These are phyloP conservation scores for Drosophila kuntzei DNA, from an alignment of 2,888 invertebrate species.

Conservation along the genomic window DNA sequence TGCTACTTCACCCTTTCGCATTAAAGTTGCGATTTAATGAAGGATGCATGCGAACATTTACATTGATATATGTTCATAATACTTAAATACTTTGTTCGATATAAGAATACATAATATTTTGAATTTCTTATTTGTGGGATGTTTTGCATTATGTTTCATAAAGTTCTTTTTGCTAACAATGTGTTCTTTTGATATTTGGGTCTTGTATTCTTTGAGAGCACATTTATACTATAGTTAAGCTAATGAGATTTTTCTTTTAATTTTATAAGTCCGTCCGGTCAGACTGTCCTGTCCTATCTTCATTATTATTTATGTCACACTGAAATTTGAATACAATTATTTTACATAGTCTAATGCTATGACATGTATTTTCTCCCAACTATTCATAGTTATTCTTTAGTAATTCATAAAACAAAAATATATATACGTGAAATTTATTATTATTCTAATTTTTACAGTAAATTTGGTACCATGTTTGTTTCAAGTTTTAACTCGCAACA, in stretches of 20 bases:
- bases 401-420: slow-evolving; percentile 43
- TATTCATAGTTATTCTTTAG: slow-evolving; percentile 39
- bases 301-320: slow-evolving; percentile 50
- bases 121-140: slow-evolving; percentile 17
- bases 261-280: slow-evolving; percentile 12
- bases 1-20: neutral
- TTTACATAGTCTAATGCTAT: slow-evolving; percentile 63
- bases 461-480: slow-evolving; percentile 54
- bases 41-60: slow-evolving; percentile 42
- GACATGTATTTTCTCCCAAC: slow-evolving; percentile 68
- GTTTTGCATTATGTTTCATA: slow-evolving; percentile 8
- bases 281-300: slow-evolving; percentile 6
- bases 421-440: slow-evolving; percentile 39
- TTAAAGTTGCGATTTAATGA: slow-evolving; percentile 20
- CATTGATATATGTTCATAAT: slow-evolving; percentile 39
- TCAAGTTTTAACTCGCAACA: slow-evolving; percentile 27
- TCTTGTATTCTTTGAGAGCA: slow-evolving; percentile 6
- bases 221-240: slow-evolving; percentile 13
- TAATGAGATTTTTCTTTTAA: slow-evolving; percentile 12
- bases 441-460: slow-evolving; percentile 27
- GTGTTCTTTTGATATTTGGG: slow-evolving; percentile 42
- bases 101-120: slow-evolving; percentile 8
- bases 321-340: slow-evolving; percentile 50
- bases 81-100: slow-evolving; percentile 20
- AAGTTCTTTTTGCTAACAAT: slow-evolving; percentile 38